Evolutionary conservation across 2,888 invertebrate genomes (phyloP).

Genomic region (Drosophila infuscata): DNA sequence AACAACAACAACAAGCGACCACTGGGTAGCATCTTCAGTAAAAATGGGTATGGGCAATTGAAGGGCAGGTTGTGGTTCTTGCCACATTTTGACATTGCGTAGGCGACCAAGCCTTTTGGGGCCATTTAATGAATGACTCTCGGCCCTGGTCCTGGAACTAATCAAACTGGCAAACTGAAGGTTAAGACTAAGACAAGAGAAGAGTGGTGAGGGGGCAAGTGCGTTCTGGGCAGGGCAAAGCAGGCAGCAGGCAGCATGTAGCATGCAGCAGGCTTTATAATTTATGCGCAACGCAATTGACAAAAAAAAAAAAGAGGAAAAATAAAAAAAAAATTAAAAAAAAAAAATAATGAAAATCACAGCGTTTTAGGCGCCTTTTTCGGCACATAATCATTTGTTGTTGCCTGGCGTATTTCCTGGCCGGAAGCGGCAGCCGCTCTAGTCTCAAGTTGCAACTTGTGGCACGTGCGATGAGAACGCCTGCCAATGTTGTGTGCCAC

Average conservation of each 20-base stretch:
- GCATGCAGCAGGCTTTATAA: constrained; percentile 32
- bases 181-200: neutral
- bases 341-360: neutral
- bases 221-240: neutral
- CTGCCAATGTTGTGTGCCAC: constrained; percentile 10
- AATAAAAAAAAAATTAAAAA: neutral
- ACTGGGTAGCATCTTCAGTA: constrained; percentile 24
- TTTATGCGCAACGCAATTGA: constrained; percentile 63
- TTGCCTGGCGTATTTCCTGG: constrained; percentile 61
- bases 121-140: constrained; percentile 71
- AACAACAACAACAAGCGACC: constrained; percentile 8
- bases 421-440: constrained; percentile 43
- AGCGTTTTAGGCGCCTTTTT: constrained; percentile 14
- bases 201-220: neutral
- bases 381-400: constrained; percentile 2
- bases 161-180: constrained; percentile 48
- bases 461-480: constrained; percentile 61
- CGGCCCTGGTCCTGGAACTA: constrained; percentile 55
- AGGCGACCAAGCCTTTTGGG: constrained; percentile 62
- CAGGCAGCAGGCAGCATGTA: neutral
- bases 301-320: neutral
- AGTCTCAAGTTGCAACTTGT: constrained; percentile 63
- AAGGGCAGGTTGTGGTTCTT: constrained; percentile 4
- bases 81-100: constrained; percentile 65
- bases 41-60: neutral